Base-by-base conservation (phyloP, 2,797 vertebrate genomes). In the Falco peregrinus region DNA sequence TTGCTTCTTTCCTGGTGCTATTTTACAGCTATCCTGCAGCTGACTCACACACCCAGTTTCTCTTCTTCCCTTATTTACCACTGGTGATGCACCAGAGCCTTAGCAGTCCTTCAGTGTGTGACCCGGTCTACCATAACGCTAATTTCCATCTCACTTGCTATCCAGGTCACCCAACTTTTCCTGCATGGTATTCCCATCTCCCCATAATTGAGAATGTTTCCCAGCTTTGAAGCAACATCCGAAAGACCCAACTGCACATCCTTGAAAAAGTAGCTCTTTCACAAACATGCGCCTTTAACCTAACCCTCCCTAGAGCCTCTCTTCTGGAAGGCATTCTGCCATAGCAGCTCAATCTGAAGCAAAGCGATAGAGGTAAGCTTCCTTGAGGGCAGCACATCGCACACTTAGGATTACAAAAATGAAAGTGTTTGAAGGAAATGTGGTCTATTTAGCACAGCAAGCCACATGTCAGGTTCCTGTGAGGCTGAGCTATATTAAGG, bases 401-500 rank as follows among this genome's bases (percentile, higher is more conserved):
- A 39, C 51, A 21, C 6, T n/a, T 63, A 89, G 35, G 60, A 84
- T 70, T 80, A 51, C 37, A 92, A 86, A 89, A 92, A 57, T 47
- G 41, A 80, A 94, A 90, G 26, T 24, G 17, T 77, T 83, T 68
- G 84, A 83, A 85, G 81, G 75, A 89, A 90, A 94, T 48, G 37
- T 1, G 6, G 60, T 68, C 71, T 95, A 35, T 94, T 87, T 80
- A 87, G 43, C 84, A 59, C 75, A 90, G 35, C 31, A 65, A 89
- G 53, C 48, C 70, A 57, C 56, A 73, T 70, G 64, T n/a, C 79
- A 89, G 64, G 45, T 47, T 91, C 60, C 80, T 89, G 2, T 64
- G 48, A 87, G 80, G 60, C 64, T 90, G 56, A 93, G 41, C 51
- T 87, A 85, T 92, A 84, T 77, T 77, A 90, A 84, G 70, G 63